These are phyloP conservation scores for Sinocyclocheilus anophthalmus DNA, from an alignment of 2,113 vertebrate species.

Conservation along the genomic window DNA sequence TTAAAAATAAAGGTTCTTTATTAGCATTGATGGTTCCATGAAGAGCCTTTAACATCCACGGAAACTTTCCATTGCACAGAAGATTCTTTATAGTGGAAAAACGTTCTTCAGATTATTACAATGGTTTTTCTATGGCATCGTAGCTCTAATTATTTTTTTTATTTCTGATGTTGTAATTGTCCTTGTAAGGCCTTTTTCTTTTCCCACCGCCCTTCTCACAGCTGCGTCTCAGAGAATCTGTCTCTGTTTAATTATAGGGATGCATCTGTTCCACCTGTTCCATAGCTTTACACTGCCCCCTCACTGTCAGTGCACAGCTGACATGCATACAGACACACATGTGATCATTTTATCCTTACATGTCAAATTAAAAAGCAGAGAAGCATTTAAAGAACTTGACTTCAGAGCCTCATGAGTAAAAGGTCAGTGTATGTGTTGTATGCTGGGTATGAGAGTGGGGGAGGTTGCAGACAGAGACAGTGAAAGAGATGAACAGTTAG, in stretches of 20 bases:
- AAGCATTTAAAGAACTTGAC: slow-evolving; percentile 29
- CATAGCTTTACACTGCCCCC: slow-evolving; percentile 34
- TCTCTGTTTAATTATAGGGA: slow-evolving; percentile 60
- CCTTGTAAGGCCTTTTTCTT: slow-evolving; percentile 4
- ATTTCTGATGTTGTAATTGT: not conserved
- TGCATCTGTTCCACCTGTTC: slow-evolving; percentile 51
- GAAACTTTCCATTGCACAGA: not conserved
- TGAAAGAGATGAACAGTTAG: not conserved
- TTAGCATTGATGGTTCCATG: not conserved
- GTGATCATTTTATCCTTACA: slow-evolving; percentile 37
- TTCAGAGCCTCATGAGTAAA: slow-evolving; percentile 65
- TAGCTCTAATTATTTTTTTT: not conserved
- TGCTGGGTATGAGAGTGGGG: not conserved
- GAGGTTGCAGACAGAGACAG: not conserved
- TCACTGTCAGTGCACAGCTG: slow-evolving; percentile 45
- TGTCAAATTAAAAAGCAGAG: slow-evolving; percentile 49
- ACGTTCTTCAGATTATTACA: not conserved
- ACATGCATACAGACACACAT: slow-evolving; percentile 31
- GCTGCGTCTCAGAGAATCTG: slow-evolving; percentile 30
- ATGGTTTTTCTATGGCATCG: not conserved
- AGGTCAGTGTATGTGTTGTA: slow-evolving; percentile 43
- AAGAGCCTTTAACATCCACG: not conserved
- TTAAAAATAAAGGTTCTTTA: not conserved
- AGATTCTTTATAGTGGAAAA: too few species aligned
- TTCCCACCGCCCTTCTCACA: not conserved